Percentiles rank a stretch among this genome's conserved stretches.
Conservation (phyloP, 2,797 vertebrate species). For the Hyperoplus immaculatus region DNA sequence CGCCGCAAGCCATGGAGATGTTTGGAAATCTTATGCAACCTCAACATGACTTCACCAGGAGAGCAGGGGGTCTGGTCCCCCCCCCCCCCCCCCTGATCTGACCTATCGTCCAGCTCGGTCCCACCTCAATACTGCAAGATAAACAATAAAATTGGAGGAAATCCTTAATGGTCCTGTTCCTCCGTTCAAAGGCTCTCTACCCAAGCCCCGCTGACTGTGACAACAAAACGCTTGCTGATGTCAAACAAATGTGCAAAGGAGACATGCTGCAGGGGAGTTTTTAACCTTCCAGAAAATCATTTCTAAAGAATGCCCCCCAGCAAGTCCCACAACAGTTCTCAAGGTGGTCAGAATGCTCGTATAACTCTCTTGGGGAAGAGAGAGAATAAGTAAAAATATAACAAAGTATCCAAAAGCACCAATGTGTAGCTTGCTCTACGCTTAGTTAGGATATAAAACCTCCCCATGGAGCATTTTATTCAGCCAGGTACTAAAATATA, state of each 20-base stretch:
- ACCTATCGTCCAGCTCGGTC: conserved; percentile 60
- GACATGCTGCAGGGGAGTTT: conserved; percentile 20
- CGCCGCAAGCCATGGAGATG: conserved; percentile 44
- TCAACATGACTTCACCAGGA: conserved; percentile 66
- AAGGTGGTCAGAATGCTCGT: conserved; percentile 35
- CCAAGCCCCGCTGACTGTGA: conserved; percentile 17
- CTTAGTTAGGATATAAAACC: conserved; percentile 76
- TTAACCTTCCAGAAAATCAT: conserved; percentile 24
- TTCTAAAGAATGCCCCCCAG: conserved; percentile 39
- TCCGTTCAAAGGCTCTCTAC: conserved; percentile 63
- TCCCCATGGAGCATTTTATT: conserved; percentile 56
- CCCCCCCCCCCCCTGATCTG: conserved; percentile 58
- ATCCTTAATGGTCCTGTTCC: conserved; percentile 66
- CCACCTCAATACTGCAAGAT: conserved; percentile 66
- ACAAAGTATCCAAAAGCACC: conserved; percentile 42
- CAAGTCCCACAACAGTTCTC: conserved; percentile 22
- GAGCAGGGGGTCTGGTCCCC: conserved; percentile 54
- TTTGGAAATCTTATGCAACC: conserved; percentile 71
- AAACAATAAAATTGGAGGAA: conserved; percentile 78
- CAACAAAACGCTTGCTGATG: conserved; percentile 53
- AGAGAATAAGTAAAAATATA: conserved; percentile 30
- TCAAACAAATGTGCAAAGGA: conserved; percentile 48
- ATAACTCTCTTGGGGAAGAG: conserved; percentile 31
- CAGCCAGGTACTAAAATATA: conserved; percentile 64
- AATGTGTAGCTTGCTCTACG: conserved; percentile 50